Conservation (phyloP, 1,140 invertebrate species). For the Aphis gossypii region DNA sequence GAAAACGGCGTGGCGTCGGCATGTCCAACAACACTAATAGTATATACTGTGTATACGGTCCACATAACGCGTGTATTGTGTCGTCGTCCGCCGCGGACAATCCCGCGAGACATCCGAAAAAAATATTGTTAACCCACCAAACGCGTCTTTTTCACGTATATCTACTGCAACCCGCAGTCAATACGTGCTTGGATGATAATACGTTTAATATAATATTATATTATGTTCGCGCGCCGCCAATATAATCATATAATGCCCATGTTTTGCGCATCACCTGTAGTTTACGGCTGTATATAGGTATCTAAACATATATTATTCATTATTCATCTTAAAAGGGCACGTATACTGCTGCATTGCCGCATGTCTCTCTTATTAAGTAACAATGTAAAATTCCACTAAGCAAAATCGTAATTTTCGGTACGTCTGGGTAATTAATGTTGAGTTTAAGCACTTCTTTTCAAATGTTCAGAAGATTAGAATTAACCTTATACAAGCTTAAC, state of each 20-base stretch:
- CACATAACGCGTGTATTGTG: not conserved
- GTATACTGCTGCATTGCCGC: no score
- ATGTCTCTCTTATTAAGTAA: no score
- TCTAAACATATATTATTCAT: no score
- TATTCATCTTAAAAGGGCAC: no score
- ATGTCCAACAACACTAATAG: constrained; percentile 22
- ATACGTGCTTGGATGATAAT: not conserved
- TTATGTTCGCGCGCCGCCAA: not conserved
- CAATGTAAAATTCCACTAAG: no score
- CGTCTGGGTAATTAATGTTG: no score
- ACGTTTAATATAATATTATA: not conserved
- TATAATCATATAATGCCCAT: not conserved
- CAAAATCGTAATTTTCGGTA: no score
- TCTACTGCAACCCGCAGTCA: not conserved
- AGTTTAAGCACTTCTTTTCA: no score
- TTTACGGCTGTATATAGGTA: no score
- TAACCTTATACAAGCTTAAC: no score
- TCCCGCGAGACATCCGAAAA: not conserved
- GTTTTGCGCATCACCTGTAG: not conserved
- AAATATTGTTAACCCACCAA: not conserved
- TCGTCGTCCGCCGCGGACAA: not conserved
- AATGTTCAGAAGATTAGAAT: not conserved
- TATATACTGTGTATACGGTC: not conserved
- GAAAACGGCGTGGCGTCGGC: constrained; percentile 4
- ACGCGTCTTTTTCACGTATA: not conserved